A percentile compares a stretch with the other conserved stretches of the same genome.
These are phyloP conservation scores for Phortica variegata DNA, from an alignment of 1,140 invertebrate species.

Conservation along the genomic window DNA sequence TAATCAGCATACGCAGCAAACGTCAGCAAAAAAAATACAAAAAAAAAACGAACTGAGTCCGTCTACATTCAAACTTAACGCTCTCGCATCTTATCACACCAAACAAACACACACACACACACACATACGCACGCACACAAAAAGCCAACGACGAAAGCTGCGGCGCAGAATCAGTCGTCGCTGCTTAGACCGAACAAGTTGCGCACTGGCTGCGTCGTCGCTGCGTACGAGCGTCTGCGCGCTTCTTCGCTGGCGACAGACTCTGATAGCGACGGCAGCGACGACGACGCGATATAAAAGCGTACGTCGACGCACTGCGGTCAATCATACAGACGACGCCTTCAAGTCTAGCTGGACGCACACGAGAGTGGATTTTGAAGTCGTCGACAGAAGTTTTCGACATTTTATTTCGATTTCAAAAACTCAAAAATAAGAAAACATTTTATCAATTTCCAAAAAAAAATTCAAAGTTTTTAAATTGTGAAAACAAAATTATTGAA, in stretches of 20 bases:
- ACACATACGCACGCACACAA: constrained; percentile 10
- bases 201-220: constrained; percentile 5
- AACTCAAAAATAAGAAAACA: not conserved
- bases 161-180: constrained; percentile 9
- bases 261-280: not conserved
- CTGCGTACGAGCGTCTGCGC: constrained; percentile 8
- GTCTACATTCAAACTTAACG: too few relatives aligned
- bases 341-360: constrained; percentile 57
- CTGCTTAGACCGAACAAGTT: too few relatives aligned
- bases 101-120: constrained; percentile 4
- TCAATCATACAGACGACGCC: constrained; percentile 57
- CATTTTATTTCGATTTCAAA: constrained; percentile 32
- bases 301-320: constrained; percentile 31
- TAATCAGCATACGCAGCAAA: too few relatives aligned
- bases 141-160: not conserved
- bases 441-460: too few relatives aligned
- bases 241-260: not conserved
- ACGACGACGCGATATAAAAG: constrained; percentile 38
- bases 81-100: too few relatives aligned
- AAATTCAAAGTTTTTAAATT: constrained; percentile 27
- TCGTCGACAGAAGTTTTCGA: constrained; percentile 44
- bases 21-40: too few relatives aligned
- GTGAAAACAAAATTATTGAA: constrained; percentile 15
- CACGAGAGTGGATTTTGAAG: constrained; percentile 56
- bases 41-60: constrained; percentile 9